Evolutionary conservation across 2,888 invertebrate species (phyloP).

Genomic region (Mylabris sibirica): DNA sequence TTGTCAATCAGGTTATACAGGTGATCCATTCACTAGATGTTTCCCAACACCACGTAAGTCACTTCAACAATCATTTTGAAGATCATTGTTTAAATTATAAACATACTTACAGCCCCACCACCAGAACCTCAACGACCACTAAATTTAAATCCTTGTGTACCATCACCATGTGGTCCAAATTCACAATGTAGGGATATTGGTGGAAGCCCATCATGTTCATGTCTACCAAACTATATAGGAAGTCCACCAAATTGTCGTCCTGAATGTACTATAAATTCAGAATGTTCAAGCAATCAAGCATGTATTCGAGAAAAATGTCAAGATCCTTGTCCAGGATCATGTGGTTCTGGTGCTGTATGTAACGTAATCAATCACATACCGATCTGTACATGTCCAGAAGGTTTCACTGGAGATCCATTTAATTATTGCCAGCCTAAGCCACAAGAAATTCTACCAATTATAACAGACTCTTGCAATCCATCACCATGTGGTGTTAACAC

Average conservation of each 20-base stretch:
- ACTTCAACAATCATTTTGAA: neutral
- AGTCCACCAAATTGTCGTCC: conserved; percentile 77
- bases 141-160: conserved; percentile 72
- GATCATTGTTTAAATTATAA: neutral
- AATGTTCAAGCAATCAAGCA: conserved; percentile 72
- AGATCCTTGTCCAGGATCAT: conserved; percentile 79
- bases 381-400: conserved; percentile 72
- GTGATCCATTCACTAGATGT: conserved; percentile 80
- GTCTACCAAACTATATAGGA: conserved; percentile 71
- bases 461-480: conserved; percentile 67
- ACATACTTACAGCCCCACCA: conserved; percentile 42
- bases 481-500: conserved; percentile 74
- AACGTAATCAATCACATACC: conserved; percentile 79
- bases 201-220: conserved; percentile 72
- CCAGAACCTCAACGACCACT: conserved; percentile 48
- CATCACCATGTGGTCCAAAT: conserved; percentile 78
- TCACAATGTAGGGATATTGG: conserved; percentile 73
- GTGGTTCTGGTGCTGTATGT: conserved; percentile 75
- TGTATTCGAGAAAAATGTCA: conserved; percentile 78
- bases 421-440: conserved; percentile 55
- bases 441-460: conserved; percentile 39
- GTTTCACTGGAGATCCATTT: conserved; percentile 73
- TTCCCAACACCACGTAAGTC: conserved; percentile 64
- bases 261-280: conserved; percentile 75
- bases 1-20: conserved; percentile 64